Evolutionary conservation across 2,797 vertebrate genomes (phyloP).

Genomic region (Mormyrus proboscirostris): DNA sequence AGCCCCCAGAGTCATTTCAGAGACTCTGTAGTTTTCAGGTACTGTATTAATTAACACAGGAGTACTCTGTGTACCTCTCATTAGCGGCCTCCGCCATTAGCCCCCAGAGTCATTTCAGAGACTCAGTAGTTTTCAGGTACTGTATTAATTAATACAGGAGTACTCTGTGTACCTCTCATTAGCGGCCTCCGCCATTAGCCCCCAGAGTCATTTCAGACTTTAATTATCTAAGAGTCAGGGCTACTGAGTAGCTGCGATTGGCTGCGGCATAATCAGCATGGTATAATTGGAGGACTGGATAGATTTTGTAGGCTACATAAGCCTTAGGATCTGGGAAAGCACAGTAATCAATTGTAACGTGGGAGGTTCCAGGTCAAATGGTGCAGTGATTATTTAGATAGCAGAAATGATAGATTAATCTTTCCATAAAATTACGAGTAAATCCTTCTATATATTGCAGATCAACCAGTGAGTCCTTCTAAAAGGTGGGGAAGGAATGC

Average conservation of each 20-base stretch:
- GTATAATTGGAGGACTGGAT: constrained; percentile 17
- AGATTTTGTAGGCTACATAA: not conserved
- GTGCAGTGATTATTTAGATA: not conserved
- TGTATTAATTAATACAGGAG: not conserved
- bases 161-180: not conserved
- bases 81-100: not conserved
- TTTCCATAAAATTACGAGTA: constrained; percentile 6
- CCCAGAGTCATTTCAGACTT: constrained; percentile 22
- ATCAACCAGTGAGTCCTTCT: not conserved
- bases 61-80: not conserved
- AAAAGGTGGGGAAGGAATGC: not conserved
- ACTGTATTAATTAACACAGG: not conserved
- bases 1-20: constrained; percentile 8
- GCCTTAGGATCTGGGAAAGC: constrained; percentile 1
- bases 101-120: constrained; percentile 12
- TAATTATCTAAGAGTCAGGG: constrained; percentile 28
- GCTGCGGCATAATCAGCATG: constrained; percentile 8
- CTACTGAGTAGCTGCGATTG: constrained; percentile 19
- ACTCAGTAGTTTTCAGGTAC: too few relatives aligned
- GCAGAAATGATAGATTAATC: constrained; percentile 2
- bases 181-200: not conserved
- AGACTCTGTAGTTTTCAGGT: too few relatives aligned
- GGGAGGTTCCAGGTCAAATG: not conserved
- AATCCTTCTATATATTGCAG: not conserved
- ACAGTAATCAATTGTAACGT: not conserved